Conservation (phyloP, 2,797 vertebrate genomes). For the Hydrophis major region DNA sequence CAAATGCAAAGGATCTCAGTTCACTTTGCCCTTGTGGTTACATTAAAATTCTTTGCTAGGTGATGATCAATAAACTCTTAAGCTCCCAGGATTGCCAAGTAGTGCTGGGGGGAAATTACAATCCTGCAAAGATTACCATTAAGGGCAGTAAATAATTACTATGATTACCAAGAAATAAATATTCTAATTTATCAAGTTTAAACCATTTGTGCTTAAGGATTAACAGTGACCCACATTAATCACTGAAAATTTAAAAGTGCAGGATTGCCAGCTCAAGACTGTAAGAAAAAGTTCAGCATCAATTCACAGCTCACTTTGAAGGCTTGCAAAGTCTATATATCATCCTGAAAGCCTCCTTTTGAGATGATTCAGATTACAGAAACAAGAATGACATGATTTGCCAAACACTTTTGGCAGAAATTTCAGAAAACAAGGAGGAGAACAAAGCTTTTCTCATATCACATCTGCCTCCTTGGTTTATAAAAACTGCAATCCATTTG, state of each 20-base stretch:
- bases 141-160: conserved; percentile 34
- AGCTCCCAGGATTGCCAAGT: conserved; percentile 9
- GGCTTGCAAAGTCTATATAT: background rate
- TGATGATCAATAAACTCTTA: conserved; percentile 43
- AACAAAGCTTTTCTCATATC: background rate
- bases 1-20: conserved; percentile 24
- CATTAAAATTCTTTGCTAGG: conserved; percentile 41
- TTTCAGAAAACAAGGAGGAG: background rate
- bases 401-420: background rate
- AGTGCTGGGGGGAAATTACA: background rate
- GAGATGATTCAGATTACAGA: background rate
- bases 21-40: conserved; percentile 7
- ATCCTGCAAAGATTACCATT: conserved; percentile 48
- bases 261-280: conserved; percentile 32
- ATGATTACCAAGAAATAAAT: conserved; percentile 33
- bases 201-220: conserved; percentile 35
- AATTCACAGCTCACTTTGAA: background rate
- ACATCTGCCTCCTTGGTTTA: background rate
- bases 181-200: conserved; percentile 52
- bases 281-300: background rate
- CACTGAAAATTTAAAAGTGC: background rate
- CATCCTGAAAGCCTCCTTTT: conserved; percentile 10
- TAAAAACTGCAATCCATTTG: background rate
- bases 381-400: background rate
- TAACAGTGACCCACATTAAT: conserved; percentile 37